Evolutionary conservation across 1,140 invertebrate genomes (phyloP).

Genomic region (Lucilia cuprina): DNA sequence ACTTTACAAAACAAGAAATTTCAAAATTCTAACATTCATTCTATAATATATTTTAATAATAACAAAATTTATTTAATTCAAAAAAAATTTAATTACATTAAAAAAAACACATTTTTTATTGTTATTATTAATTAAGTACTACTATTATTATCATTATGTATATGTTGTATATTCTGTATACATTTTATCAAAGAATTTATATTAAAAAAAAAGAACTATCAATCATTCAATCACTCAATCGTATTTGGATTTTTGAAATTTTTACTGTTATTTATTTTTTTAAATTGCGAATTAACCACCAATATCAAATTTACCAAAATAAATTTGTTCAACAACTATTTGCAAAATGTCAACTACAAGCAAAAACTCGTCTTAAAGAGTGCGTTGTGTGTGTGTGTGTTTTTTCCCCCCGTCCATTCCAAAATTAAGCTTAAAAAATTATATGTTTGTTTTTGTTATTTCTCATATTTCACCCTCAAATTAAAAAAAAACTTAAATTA

Average conservation of each 20-base stretch:
- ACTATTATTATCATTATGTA: background rate
- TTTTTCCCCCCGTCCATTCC: background rate
- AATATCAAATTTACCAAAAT: constrained; percentile 21
- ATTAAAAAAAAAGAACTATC: constrained; percentile 21
- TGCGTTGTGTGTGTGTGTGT: constrained; percentile 10
- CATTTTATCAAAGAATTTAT: constrained; percentile 5
- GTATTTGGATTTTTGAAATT: constrained; percentile 56
- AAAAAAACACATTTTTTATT: constrained; percentile 20
- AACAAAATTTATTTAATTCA: background rate
- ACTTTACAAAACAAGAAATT: background rate
- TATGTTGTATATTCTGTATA: constrained; percentile 27
- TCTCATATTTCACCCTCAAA: too few species aligned
- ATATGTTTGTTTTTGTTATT: too few species aligned
- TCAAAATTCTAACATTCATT: background rate
- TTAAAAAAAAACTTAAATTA: too few species aligned
- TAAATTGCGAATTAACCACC: constrained; percentile 47
- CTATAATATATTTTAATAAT: constrained; percentile 76
- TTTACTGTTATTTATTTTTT: constrained; percentile 17
- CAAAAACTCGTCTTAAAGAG: background rate
- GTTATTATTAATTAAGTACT: background rate
- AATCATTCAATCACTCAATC: constrained; percentile 53
- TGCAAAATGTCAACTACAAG: background rate
- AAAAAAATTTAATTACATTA: background rate
- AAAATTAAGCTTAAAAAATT: background rate
- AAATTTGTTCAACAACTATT: background rate